Evolutionary conservation across 1,140 invertebrate species (phyloP).

Genomic region (Drosophila azteca): DNA sequence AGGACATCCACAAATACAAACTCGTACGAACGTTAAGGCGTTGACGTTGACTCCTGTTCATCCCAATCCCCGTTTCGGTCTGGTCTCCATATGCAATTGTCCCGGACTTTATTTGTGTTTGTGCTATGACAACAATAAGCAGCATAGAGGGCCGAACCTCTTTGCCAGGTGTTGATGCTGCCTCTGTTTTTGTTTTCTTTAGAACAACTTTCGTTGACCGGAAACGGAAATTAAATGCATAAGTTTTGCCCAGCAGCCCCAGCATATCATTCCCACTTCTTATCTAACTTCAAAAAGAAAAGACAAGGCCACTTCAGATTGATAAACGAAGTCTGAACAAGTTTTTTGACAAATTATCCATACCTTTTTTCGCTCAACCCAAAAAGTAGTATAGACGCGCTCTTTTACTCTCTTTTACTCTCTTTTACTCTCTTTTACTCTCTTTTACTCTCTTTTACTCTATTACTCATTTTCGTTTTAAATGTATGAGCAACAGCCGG

Average conservation of each 20-base stretch:
- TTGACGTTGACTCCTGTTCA: conserved; percentile 30
- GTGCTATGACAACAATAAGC: conserved; percentile 53
- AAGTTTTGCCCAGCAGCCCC: conserved; percentile 58
- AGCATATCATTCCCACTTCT: conserved; percentile 31
- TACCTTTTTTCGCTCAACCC: too few species aligned
- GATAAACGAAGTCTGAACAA: conserved; percentile 15
- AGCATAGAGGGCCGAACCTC: conserved; percentile 8
- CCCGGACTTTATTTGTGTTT: conserved; percentile 68
- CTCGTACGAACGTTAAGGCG: neutral
- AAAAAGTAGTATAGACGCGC: too few species aligned
- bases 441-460: too few species aligned
- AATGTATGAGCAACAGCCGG: too few species aligned
- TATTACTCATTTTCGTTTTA: too few species aligned
- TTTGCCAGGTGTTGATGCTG: conserved; percentile 51
- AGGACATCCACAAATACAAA: conserved; percentile 17
- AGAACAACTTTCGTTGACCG: conserved; percentile 70
- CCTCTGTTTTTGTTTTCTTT: conserved; percentile 60
- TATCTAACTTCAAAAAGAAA: conserved; percentile 47
- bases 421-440: too few species aligned
- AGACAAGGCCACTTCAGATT: conserved; percentile 5
- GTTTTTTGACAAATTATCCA: too few species aligned
- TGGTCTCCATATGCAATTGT: conserved; percentile 47
- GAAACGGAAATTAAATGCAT: conserved; percentile 80
- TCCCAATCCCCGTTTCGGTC: neutral
- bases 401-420: too few species aligned